Evolutionary conservation across 2,113 vertebrate species (phyloP), one percentile per base, ranked within the genome.

Genomic region (Dicentrarchus labrax): DNA sequence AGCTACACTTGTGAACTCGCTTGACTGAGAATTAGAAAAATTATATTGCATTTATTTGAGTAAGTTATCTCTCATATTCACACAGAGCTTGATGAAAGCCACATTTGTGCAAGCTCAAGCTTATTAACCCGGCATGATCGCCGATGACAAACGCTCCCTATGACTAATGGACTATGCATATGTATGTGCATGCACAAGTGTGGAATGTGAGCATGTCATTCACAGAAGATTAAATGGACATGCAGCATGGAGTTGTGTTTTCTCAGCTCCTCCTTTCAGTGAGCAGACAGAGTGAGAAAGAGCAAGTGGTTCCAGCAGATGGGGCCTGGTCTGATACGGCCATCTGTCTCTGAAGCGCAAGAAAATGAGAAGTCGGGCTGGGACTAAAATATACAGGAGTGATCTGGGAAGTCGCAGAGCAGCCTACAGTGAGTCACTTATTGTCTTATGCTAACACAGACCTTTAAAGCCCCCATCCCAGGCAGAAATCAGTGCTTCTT

Each of bases 241-340:
- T 79, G 84, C 79, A 71, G 82, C 66, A 36, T 12, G 62, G 68
- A 62, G 77, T 22, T 73, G 41, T 76, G 81, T 84, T 80, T 78
- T 78, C 83, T 82, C 83, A 16, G 71, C 61, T 71, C 43, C 24
- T 13, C 51, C 60, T 39, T 72, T 53, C 36, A 15, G 61, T 11
- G 68, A 68, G 83, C 54, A 67, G 80, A 82, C 68, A 21, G 72
- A 64, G 73, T 22, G 77, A 78, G 78, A 79, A 59, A 22, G 77
- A 88, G 69, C 47, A 6, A 78, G 78, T 9, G 72, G 48, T 61
- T 88, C 83, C 82, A 87, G 88, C 88, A 91, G 89, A 92, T 81
- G 87, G 82, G 57, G 43, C 68, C 36, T 51, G 47, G 72, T 67
- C 87, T 86, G 80, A 86, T 60, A 9, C 41, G 15, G 73, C 91